phyloP scores from a whole-genome alignment of 2,797 vertebrate genomes.

The Galagoides demidoff region DNA sequence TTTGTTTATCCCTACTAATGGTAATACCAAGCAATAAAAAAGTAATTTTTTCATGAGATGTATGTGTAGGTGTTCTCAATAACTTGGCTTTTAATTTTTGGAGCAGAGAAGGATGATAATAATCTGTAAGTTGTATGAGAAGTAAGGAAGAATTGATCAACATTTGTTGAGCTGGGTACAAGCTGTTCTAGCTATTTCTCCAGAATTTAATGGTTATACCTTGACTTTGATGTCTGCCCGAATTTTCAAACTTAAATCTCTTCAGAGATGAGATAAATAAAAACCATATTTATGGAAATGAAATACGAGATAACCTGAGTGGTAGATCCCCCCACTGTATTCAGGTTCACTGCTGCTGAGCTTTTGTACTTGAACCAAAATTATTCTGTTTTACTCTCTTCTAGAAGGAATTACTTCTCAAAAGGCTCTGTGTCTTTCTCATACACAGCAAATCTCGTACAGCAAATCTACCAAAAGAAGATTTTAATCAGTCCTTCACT shows the following conservation, averaged over 20 bases:
- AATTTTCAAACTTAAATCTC: neutral
- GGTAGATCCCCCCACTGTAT: neutral
- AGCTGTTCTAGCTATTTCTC: neutral
- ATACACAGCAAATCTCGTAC: neutral
- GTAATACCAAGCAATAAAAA: neutral
- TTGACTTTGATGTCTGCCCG: neutral
- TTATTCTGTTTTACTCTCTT: neutral
- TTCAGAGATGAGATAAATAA: conserved; percentile 16
- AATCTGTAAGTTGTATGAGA: neutral
- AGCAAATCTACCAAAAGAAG: neutral
- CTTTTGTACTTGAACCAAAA: neutral
- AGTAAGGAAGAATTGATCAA: neutral
- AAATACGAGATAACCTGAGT: neutral
- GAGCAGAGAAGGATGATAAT: neutral
- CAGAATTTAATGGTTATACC: neutral
- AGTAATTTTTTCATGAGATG: neutral
- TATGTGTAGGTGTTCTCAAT: neutral
- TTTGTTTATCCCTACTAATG: neutral
- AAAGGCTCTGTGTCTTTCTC: neutral
- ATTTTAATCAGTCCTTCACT: neutral
- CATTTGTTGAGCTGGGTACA: neutral
- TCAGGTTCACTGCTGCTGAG: neutral
- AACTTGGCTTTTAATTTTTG: neutral
- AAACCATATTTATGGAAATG: neutral
- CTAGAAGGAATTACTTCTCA: neutral